Conservation (phyloP, 30 jellyfish, hydroid and myxozoan species). For the Pelagia noctiluca region DNA sequence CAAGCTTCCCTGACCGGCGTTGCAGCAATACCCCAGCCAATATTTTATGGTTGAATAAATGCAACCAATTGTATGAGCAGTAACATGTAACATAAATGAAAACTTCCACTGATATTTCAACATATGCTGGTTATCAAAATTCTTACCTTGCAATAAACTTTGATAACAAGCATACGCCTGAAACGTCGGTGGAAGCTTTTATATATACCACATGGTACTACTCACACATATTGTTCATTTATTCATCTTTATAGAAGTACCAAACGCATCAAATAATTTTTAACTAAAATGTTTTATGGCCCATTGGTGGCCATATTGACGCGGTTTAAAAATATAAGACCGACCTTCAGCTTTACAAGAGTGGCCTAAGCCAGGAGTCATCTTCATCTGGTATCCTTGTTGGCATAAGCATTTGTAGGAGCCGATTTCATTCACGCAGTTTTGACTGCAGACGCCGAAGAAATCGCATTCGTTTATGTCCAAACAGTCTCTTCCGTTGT, state of each 20-base stretch:
- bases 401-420: conserved; percentile 90
- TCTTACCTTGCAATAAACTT: too few species aligned
- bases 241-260: background rate
- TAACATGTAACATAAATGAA: too few species aligned
- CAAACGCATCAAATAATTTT: background rate
- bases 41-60: too few species aligned
- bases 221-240: too few species aligned
- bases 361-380: conserved; percentile 24
- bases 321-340: background rate
- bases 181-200: too few species aligned
- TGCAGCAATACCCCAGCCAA: too few species aligned
- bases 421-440: conserved; percentile 74
- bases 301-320: background rate
- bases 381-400: conserved; percentile 74
- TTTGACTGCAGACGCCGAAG: conserved; percentile 88
- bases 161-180: background rate
- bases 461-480: conserved; percentile 85
- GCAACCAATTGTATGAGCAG: too few species aligned
- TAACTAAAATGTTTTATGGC: background rate
- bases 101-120: too few species aligned
- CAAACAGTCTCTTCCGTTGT: conserved; percentile 70
- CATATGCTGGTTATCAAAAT: too few species aligned
- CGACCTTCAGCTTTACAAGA: conserved; percentile 86
- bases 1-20: too few species aligned
- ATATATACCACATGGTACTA: too few species aligned